A percentile compares a stretch with the other conserved stretches of the same genome.
These are phyloP conservation scores for Pardalotus punctatus DNA, from an alignment of 2,113 vertebrate genomes.

Conservation along the genomic window DNA sequence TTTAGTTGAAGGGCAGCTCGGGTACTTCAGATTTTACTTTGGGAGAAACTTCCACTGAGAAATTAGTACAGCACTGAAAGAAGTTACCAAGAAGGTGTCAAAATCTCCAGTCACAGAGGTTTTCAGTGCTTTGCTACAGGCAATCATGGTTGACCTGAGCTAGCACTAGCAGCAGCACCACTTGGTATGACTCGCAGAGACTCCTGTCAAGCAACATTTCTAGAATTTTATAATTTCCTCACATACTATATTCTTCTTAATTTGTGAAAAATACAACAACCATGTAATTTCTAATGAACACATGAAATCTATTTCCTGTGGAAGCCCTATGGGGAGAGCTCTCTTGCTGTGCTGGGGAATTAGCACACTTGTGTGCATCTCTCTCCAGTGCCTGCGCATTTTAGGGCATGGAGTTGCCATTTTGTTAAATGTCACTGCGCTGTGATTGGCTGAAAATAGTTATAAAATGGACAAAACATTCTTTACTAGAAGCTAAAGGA, in stretches of 20 bases:
- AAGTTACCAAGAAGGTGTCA: not conserved
- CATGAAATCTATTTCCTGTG: not conserved
- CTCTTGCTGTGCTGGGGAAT: not conserved
- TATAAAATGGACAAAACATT: not conserved
- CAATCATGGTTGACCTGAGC: not conserved
- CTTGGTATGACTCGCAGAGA: not conserved
- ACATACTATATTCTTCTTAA: not conserved
- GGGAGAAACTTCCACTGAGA: not conserved
- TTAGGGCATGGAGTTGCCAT: not conserved
- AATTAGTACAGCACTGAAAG: not conserved
- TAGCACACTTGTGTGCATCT: not conserved
- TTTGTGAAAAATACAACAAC: not conserved
- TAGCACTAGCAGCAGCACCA: not conserved
- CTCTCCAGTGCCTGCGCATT: not conserved
- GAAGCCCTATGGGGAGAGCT: not conserved
- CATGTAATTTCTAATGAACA: not conserved
- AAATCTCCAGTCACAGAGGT: not conserved
- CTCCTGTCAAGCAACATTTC: not conserved
- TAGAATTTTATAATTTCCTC: not conserved
- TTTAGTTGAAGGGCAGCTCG: not conserved
- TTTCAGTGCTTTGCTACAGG: not conserved
- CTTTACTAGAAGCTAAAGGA: not conserved
- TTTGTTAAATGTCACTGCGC: accelerated
- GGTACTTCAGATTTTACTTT: not conserved
- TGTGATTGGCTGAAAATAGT: not conserved